Evolutionary conservation across 2,888 invertebrate genomes (phyloP), one percentile per base, ranked within the genome.

Genomic region (Epirrhoe tristata): DNA sequence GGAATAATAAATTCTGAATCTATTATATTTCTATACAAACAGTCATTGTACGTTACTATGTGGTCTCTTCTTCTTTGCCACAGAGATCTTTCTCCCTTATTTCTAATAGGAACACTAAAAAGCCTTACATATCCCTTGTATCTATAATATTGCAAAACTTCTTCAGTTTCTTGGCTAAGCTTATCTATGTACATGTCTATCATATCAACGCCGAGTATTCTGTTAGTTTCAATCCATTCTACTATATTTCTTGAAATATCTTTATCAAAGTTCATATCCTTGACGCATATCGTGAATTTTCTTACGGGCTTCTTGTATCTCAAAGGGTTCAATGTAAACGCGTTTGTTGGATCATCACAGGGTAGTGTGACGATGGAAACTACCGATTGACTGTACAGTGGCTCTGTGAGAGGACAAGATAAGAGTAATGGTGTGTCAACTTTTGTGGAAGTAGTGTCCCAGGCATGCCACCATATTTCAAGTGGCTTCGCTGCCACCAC

Each of bases 11-110:
- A 96, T 76, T 95, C 93, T 48, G 96, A 95, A 71, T 91, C 91
- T 75, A 94, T 88, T 59, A 96, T 87, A 87, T 96, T 96, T 81
- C 96, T 94, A 83, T 97, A 96, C 67, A 97, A 94, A 81, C 97
- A 97, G 83, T 96, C 96, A 83, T 97, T 97, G 84, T 97, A 97
- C 0, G 96, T 95, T 70, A 97, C 93, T 39, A 97, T 88, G 81
- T 97, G 97, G 86, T 96, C 95, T 75, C 97, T 92, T 78, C 96
- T 95, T 50, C 91, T 81, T 81, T 96, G 96, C 94, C 96, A 96
- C 43, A 94, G 79, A 68, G 87, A 83, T 77, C 88, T 83, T 34
- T 82, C 77, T 48, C 79, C 75, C 66, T 86, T 89, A 86, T 85
- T 69, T 62, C 94, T 94, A 81, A 95, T 89, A 78, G 94, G 94